A percentile compares a stretch with the other conserved stretches of the same genome.
These are phyloP conservation scores for Paramormyrops kingsleyae DNA, from an alignment of 2,113 vertebrate species.

Conservation along the genomic window DNA sequence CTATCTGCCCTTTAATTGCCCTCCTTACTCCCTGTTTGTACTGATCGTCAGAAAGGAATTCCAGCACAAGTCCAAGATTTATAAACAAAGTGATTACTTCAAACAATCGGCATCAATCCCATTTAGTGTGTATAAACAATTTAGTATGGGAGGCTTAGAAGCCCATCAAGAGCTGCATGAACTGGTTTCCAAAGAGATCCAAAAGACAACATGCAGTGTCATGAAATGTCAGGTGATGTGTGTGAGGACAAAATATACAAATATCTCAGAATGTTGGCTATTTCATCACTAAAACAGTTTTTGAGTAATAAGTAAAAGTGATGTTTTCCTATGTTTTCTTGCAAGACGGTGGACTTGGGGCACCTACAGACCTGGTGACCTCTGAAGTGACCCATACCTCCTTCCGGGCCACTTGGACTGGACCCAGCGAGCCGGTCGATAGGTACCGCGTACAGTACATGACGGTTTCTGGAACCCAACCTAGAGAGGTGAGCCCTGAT, in stretches of 20 bases:
- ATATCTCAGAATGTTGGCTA: neutral
- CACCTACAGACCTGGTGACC: slow-evolving; percentile 80
- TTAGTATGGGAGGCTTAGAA: neutral
- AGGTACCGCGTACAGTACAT: slow-evolving; percentile 86
- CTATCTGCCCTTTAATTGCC: neutral
- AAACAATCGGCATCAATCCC: neutral
- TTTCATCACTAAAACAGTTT: neutral
- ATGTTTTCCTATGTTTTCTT: neutral
- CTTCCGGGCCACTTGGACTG: slow-evolving; percentile 82
- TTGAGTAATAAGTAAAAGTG: neutral
- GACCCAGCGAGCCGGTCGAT: slow-evolving; percentile 77
- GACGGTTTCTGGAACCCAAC: slow-evolving; percentile 66
- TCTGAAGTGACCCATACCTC: slow-evolving; percentile 84
- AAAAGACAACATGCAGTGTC: neutral
- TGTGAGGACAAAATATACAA: neutral
- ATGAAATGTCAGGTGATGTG: neutral
- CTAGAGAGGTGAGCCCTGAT: slow-evolving; percentile 66
- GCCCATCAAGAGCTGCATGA: neutral
- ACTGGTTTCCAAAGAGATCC: neutral
- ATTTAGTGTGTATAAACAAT: neutral
- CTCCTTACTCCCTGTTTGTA: neutral
- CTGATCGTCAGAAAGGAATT: neutral
- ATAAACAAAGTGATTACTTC: neutral
- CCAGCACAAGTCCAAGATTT: neutral
- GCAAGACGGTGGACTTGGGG: slow-evolving; percentile 46